Evolutionary conservation across 1,140 invertebrate species (phyloP), one percentile per base, ranked within the genome.

Genomic region (Sinella curviseta): DNA sequence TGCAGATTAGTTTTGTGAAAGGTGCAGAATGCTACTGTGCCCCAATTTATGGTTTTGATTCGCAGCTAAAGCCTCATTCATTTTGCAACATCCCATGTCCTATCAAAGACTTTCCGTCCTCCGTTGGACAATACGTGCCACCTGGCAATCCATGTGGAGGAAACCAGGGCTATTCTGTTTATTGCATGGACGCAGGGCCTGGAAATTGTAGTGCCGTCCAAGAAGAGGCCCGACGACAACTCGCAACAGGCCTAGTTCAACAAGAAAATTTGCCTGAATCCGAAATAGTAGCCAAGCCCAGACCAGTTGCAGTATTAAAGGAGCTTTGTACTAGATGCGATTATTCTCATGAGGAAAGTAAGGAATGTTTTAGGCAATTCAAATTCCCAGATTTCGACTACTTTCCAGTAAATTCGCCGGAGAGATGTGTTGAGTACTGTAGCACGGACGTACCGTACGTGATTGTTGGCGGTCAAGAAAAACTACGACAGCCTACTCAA

Each of bases 341-440:
- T 26, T 60, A 60, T 60, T 12, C 12, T n/a, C n/a, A n/a, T n/a
- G n/a, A n/a, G 12, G 24, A 60, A 4, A 26, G 24, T 70, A 8
- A 31, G 31, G 65, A 14, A 14, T 70, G 65, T 30, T 8, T 31
- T 3, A 30, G n/a, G 1, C 8, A 1, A 8, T 33, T 17, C 30
- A 70, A 31, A 17, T 70, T 33, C 65, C 67, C 75, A 4, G 31
- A 57, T 0, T 35, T 34, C n/a, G 76, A 80, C n/a, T 80, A 80
- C 17, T 60, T 80, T 70, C 79, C 79, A 0, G 8, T 31, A 1
- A 80, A 80, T 70, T 36, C n/a, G 2, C 78, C 78, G 8, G 33
- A 39, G 1, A 28, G 34, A 0, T 80, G 78, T 30, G 4, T 70
- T 2, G 26, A 48, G 0, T 73, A 33, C 57, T 80, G 78, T 57